A percentile compares a stretch with the other conserved stretches of the same genome.
These are phyloP conservation scores for Ptilorrhoa leucosticta DNA, from an alignment of 2,113 vertebrate genomes.

Conservation along the genomic window DNA sequence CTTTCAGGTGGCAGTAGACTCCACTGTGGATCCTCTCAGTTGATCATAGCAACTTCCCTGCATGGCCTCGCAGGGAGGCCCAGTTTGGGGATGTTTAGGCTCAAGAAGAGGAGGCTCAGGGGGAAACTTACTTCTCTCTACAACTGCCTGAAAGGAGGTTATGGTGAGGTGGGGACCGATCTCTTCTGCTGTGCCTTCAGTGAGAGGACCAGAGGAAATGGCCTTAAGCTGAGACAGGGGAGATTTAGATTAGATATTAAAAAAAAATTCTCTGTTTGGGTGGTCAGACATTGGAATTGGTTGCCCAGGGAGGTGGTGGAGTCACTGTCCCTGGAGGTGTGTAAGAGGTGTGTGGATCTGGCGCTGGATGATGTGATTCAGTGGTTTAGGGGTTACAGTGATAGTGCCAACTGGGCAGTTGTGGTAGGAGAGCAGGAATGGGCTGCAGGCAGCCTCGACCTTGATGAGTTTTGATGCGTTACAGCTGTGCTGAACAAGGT, in stretches of 20 bases:
- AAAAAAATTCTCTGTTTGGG: neutral
- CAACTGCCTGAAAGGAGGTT: neutral
- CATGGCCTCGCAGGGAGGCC: fast-evolving
- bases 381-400: neutral
- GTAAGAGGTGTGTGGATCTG: neutral
- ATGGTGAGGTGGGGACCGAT: fast-evolving
- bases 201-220: neutral
- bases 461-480: too few species aligned
- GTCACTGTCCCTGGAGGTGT: neutral
- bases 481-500: too few species aligned
- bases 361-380: neutral
- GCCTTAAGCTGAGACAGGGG: neutral
- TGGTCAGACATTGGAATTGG: neutral
- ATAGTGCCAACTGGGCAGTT: neutral
- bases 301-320: neutral
- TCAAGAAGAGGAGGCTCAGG: neutral
- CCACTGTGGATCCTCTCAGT: neutral
- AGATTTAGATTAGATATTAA: neutral
- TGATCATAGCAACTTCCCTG: neutral
- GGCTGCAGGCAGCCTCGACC: too few species aligned
- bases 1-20: neutral
- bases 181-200: neutral
- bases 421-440: too few species aligned
- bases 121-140: fast-evolving
- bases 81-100: neutral